Conservation (phyloP, 1,140 invertebrate genomes). For the Drosophila eugracilis region DNA sequence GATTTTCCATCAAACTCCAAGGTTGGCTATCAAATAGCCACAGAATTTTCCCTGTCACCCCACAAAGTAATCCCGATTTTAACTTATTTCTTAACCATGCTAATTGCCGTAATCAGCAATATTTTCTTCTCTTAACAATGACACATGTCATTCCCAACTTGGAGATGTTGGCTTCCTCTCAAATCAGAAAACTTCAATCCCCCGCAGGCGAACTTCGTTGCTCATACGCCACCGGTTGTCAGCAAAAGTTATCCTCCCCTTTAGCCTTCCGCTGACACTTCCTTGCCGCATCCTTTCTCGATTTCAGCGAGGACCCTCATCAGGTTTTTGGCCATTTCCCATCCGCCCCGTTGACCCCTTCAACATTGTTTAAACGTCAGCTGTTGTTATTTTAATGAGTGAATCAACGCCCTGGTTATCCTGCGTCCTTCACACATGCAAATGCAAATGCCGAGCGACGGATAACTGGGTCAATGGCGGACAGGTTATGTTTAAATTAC, state of each 20-base stretch:
- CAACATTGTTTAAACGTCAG: constrained; percentile 60
- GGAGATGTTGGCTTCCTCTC: not conserved
- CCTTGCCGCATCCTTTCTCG: constrained; percentile 1
- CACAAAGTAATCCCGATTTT: not conserved
- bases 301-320: constrained; percentile 9
- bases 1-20: too few relatives aligned
- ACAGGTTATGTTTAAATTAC: constrained; percentile 53
- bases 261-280: not conserved
- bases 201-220: constrained; percentile 3
- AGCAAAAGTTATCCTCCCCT: constrained; percentile 5
- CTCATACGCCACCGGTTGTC: constrained; percentile 22
- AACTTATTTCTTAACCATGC: not conserved
- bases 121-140: constrained; percentile 8
- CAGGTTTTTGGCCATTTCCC: not conserved
- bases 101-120: constrained; percentile 14
- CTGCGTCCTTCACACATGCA: constrained; percentile 42
- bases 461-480: constrained; percentile 50
- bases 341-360: too few relatives aligned
- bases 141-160: constrained; percentile 1
- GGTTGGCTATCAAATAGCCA: not conserved
- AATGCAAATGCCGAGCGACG: constrained; percentile 17
- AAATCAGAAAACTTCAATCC: constrained; percentile 24
- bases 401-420: constrained; percentile 52
- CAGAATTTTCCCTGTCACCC: not conserved
- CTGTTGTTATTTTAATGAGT: constrained; percentile 69